Evolutionary conservation across 2,113 vertebrate genomes (phyloP), one percentile per base, ranked within the genome.

Genomic region (Corythornis cristatus): DNA sequence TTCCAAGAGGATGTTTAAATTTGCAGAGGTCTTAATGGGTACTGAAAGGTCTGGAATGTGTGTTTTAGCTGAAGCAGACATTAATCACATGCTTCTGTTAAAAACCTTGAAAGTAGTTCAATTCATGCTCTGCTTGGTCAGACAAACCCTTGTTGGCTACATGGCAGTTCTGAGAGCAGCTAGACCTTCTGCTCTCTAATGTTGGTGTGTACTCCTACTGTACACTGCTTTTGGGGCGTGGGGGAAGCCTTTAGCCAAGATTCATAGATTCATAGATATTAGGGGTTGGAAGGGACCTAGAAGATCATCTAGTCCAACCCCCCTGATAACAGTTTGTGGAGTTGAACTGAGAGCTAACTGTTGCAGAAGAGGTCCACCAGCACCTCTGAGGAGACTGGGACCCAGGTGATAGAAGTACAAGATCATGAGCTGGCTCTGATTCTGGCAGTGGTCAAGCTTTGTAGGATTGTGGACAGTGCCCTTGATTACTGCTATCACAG

Each of bases 1-100:
- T 26, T 51, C 58, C 78, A 94, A 96, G 61, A 84, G 71, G 25
- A 85, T 96, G 66, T 67, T 95, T 88, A 90, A 64, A 67, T 72
- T 95, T 90, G 85, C 81, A 43, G 43, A 51, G 74, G 73, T 87
- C 29, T 83, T 95, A 90, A 74, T 71, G 76, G 53, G 68, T 89
- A 70, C 40, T 72, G 81, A 92, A 95, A 91, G 74, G 77, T 81
- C 95, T 94, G 75, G 77, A 62, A 62, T 40, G 1, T 92, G 75
- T 89, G 76, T 93, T 71, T 81, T 88, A 81, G 73, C 61, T 93
- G 89, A 91, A 84, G 35, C 33, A 81, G 51, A 22, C 45, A 10
- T 12, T 87, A 71, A 31, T 46, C 20, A 21, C 48, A 18, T 65
- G 35, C 26, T 89, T 54, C 78, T 84, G 76, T 89, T 92, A 85